Evolutionary conservation across 2,888 invertebrate species (phyloP).

Genomic region (Keiferia lycopersicella): DNA sequence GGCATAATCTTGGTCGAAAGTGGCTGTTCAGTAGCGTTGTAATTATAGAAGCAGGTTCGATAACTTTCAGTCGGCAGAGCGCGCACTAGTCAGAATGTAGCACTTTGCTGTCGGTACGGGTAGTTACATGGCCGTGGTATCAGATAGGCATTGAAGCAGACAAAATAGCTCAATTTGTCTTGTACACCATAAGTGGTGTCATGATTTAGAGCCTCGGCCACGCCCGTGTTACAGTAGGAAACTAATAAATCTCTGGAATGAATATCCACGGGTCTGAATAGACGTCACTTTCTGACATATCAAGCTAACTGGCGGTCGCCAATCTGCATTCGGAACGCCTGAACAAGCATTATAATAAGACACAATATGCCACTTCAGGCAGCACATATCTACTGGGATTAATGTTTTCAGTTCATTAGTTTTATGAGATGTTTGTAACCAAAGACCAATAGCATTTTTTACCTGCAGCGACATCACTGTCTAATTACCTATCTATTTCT

Average conservation of each 20-base stretch:
- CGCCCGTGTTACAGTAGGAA: slow-evolving; percentile 60
- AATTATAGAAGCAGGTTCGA: slow-evolving; percentile 17
- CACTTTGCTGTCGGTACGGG: slow-evolving; percentile 22
- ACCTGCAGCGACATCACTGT: too few relatives aligned
- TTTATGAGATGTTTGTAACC: too few relatives aligned
- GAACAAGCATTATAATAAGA: too few relatives aligned
- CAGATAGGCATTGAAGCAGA: slow-evolving; percentile 55
- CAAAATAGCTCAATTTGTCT: slow-evolving; percentile 70
- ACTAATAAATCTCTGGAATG: slow-evolving; percentile 63
- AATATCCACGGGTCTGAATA: slow-evolving; percentile 50
- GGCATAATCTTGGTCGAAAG: slow-evolving; percentile 19
- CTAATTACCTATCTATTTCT: too few relatives aligned
- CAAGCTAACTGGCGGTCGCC: slow-evolving; percentile 37
- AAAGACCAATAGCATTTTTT: too few relatives aligned
- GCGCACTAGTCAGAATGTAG: slow-evolving; percentile 9
- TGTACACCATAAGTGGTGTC: slow-evolving; percentile 59
- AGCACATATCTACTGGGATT: too few relatives aligned
- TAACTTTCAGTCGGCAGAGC: slow-evolving; percentile 17
- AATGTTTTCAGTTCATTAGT: too few relatives aligned
- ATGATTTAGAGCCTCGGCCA: slow-evolving; percentile 63
- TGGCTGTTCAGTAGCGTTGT: slow-evolving; percentile 21
- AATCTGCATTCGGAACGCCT: too few relatives aligned
- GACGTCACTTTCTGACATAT: slow-evolving; percentile 47
- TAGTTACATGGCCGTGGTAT: slow-evolving; percentile 28
- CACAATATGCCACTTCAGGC: too few relatives aligned